Conservation (phyloP, 2,888 invertebrate genomes). For the Drosophila lutescens region DNA sequence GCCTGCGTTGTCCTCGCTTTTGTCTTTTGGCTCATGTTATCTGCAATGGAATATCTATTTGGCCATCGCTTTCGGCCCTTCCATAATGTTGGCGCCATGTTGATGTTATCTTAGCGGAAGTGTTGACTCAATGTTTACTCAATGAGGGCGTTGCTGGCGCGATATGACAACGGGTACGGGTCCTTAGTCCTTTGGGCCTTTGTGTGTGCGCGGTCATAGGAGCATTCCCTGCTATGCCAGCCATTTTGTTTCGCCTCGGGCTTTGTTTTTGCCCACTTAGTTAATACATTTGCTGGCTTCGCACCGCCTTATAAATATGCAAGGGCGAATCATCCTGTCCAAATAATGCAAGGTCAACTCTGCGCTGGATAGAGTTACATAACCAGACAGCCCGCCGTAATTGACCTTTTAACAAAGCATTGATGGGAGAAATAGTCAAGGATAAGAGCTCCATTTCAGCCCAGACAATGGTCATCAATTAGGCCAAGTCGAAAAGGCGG, state of each 20-base stretch:
- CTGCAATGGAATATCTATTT: conserved; percentile 69
- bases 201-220: conserved; percentile 45
- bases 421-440: conserved; percentile 19
- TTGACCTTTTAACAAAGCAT: conserved; percentile 30
- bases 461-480: conserved; percentile 33
- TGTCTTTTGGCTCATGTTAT: conserved; percentile 56
- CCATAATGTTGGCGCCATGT: conserved; percentile 77
- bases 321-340: conserved; percentile 45
- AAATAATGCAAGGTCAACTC: conserved; percentile 60
- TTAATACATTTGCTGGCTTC: conserved; percentile 57
- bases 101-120: conserved; percentile 77
- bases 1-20: conserved; percentile 23
- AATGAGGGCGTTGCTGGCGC: conserved; percentile 72
- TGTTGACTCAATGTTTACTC: conserved; percentile 80
- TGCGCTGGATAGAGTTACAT: conserved; percentile 43
- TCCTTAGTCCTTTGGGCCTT: conserved; percentile 28
- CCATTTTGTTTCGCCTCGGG: conserved; percentile 51
- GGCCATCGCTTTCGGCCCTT: conserved; percentile 62
- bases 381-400: conserved; percentile 30
- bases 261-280: conserved; percentile 53
- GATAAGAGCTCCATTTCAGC: conserved; percentile 24
- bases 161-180: conserved; percentile 48
- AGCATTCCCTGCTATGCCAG: conserved; percentile 49
- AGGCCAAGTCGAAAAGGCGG: neutral
- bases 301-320: conserved; percentile 66